Evolutionary conservation across 2,113 vertebrate genomes (phyloP), one percentile per base, ranked within the genome.

Genomic region (Rhinopomastus cyanomelas): DNA sequence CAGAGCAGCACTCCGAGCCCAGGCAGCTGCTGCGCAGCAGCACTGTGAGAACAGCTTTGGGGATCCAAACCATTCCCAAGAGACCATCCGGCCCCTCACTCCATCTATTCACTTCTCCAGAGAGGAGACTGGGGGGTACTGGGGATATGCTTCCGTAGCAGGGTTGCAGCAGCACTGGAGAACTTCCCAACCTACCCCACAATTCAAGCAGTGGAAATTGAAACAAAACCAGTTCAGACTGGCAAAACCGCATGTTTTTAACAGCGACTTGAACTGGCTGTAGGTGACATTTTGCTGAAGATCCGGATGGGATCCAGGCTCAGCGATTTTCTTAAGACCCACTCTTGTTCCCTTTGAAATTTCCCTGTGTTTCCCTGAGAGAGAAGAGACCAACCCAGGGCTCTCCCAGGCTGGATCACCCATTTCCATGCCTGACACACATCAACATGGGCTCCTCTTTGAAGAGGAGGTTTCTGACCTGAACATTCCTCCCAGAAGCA

Each of bases 381-480:
- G 36, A 89, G 49, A 73, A 56, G 64, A 87, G 71, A 13, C 37
- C 81, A 75, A 73, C 6, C 52, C 1, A 2, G 60, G 91, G 82
- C 53, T 89, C 91, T 78, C 84, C 85, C 0, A 0, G 16, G 30
- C 53, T 62, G 78, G 74, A 59, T 79, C 83, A 68, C 87, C 82
- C 85, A 5, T 36, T 68, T 12, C 61, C 81, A 51, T n/a, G 13
- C 14, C 66, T 34, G 74, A 88, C 8, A 2, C 80, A n/a, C 42
- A 15, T 32, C 89, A 65, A 80, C 5, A 0, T 15, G 92, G 86
- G 85, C 62, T 94, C 71, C 86, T 93, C 90, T 93, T 68, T 84
- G 83, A 91, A 87, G 6, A 68, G 59, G 49, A 68, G 66, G 6
- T 81, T 91, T 84, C 88, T 90, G 90, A 91, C 83, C 93, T 16